phyloP scores from a whole-genome alignment of 2,888 invertebrate species.

The Catocala nupta region DNA sequence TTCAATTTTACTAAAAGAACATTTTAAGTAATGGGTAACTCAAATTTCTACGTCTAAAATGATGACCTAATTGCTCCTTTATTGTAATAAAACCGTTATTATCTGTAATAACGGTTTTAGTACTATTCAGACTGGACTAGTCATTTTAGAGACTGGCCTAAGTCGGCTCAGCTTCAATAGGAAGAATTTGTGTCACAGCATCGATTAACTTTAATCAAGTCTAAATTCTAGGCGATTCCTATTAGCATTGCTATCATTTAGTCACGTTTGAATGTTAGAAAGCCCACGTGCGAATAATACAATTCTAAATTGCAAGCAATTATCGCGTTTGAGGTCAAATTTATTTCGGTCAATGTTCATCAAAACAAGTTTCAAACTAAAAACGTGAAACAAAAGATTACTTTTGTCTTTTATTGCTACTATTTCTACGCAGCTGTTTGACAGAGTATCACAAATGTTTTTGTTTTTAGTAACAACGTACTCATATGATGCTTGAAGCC shows the following conservation, averaged over 20 bases:
- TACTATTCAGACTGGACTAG: too few species aligned
- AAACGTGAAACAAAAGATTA: constrained; percentile 17
- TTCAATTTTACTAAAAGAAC: too few species aligned
- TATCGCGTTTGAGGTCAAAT: constrained; percentile 29
- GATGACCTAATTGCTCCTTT: too few species aligned
- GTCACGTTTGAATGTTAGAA: constrained; percentile 4
- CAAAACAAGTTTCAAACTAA: constrained; percentile 16
- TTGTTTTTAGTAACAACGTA: constrained; percentile 14
- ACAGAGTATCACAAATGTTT: constrained; percentile 10
- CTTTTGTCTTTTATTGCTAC: constrained; percentile 17
- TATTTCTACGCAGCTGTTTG: constrained; percentile 16
- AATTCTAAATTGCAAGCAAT: constrained; percentile 29
- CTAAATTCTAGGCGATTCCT: not conserved
- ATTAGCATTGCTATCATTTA: constrained; percentile 2
- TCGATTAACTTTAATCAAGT: not conserved
- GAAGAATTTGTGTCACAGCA: not conserved
- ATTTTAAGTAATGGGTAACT: too few species aligned
- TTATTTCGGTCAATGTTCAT: constrained; percentile 33
- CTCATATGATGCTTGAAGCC: constrained; percentile 5
- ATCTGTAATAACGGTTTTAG: too few species aligned
- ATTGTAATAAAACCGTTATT: too few species aligned
- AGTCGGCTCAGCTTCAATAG: too few species aligned
- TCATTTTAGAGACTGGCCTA: too few species aligned
- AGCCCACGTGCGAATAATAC: constrained; percentile 27
- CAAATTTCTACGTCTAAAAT: too few species aligned